Conservation (phyloP, 2,888 invertebrate genomes). For the Troglohyphantes excavatus region DNA sequence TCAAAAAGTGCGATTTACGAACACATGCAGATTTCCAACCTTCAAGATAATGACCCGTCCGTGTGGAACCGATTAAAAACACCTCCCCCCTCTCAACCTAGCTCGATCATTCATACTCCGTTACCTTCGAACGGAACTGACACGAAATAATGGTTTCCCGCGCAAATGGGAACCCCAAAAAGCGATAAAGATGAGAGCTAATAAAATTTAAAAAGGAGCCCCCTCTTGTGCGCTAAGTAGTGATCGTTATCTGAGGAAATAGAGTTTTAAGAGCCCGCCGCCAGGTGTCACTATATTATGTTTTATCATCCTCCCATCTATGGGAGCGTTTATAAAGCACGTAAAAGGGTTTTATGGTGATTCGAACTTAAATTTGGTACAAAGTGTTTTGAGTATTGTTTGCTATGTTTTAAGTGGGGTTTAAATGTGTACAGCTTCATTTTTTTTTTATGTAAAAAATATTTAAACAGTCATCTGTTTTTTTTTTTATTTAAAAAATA, state of each 20-base stretch:
- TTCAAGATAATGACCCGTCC: neutral
- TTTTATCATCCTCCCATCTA: neutral
- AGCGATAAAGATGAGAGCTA: conserved; percentile 24
- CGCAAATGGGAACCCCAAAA: neutral
- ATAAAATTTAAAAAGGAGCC: conserved; percentile 30
- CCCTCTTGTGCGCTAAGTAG: neutral
- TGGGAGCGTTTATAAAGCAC: neutral
- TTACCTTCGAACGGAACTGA: neutral
- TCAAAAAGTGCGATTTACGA: conserved; percentile 16
- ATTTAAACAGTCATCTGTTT: no score
- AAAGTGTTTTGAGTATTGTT: no score
- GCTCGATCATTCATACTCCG: conserved; percentile 13
- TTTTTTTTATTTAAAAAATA: no score
- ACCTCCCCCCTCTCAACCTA: neutral
- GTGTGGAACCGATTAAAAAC: neutral
- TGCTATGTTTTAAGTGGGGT: no score
- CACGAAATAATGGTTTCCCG: neutral
- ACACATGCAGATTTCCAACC: neutral
- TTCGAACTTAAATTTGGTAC: neutral
- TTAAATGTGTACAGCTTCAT: no score
- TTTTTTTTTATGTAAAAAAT: no score
- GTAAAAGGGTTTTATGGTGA: neutral
- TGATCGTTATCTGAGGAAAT: conserved; percentile 18
- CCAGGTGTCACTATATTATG: neutral
- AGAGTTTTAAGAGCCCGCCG: neutral